Evolutionary conservation across 2,888 invertebrate species (phyloP).

Genomic region (Acronicta alni): DNA sequence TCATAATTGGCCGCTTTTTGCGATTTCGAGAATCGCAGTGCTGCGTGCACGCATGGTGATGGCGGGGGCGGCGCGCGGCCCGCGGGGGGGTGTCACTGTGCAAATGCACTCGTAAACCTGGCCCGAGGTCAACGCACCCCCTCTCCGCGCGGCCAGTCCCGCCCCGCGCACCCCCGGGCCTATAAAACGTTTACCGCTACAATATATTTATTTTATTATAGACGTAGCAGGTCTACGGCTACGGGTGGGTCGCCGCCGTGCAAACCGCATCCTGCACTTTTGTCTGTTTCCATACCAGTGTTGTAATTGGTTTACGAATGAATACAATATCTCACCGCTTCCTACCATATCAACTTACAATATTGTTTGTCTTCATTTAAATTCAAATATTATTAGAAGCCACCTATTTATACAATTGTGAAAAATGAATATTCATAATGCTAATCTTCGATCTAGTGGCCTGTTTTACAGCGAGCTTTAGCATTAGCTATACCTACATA

Average conservation of each 20-base stretch:
- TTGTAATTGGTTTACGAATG: conserved; percentile 38
- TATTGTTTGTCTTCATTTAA: conserved; percentile 18
- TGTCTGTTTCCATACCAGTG: conserved; percentile 40
- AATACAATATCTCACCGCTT: conserved; percentile 13
- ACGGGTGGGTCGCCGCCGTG: conserved; percentile 52
- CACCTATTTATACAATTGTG: conserved; percentile 17
- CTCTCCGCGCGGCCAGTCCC: conserved; percentile 62
- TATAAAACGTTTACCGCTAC: conserved; percentile 81
- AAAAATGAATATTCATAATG: conserved; percentile 40
- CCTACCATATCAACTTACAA: neutral
- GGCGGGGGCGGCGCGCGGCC: conserved; percentile 52
- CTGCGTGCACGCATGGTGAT: conserved; percentile 79
- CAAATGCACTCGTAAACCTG: conserved; percentile 87
- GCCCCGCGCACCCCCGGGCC: conserved; percentile 67
- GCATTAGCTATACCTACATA: conserved; percentile 17
- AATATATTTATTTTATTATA: conserved; percentile 76
- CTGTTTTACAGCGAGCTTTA: conserved; percentile 30
- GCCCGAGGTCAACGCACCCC: conserved; percentile 83
- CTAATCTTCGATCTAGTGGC: conserved; percentile 32
- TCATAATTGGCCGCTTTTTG: conserved; percentile 84
- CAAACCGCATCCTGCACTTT: conserved; percentile 58
- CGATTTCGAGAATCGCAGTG: conserved; percentile 73
- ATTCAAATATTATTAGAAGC: conserved; percentile 9
- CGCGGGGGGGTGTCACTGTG: conserved; percentile 84
- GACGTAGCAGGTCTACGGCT: conserved; percentile 56